Evolutionary conservation across 2,113 vertebrate genomes (phyloP), one percentile per base, ranked within the genome.

Genomic region (Neofelis nebulosa): DNA sequence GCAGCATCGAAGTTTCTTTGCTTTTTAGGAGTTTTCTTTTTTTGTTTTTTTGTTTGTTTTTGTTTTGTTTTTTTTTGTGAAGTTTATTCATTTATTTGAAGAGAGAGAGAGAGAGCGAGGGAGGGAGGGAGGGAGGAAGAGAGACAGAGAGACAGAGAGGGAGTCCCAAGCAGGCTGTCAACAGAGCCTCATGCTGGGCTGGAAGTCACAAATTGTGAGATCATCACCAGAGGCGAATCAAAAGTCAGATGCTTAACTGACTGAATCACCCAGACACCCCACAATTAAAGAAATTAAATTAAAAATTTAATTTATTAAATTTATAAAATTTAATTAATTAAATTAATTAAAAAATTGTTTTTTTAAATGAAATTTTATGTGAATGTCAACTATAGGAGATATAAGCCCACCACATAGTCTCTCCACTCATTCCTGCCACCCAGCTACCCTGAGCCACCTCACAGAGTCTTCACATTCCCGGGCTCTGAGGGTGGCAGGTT

Each of bases 341-440:
- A 38, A 38, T 38, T 38, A 38, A 38, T 38, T 38, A 38, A 38
- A 38, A 38, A 38, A 38, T 38, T 38, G 25, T 48, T 36, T 55
- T 19, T 13, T 82, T 71, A 55, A 86, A 71, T 50, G 36, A 85
- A 48, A 68, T 52, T 7, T 11, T 66, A 36, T 15, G 3, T 61
- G 41, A 48, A 45, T n/a, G 15, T 16, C 41, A n/a, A 69, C 27
- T 33, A 50, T 33, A 33, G 50, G 31, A 52, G 79, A 25, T 48
- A 16, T 5, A 33, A 85, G 19, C 0, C 5, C 25, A 19, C 4
- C 36, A 10, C 8, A 27, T 5, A 50, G 7, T 61, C 6, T 87
- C 13, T 31, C 0, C 2, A 50, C 2, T 3, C 11, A 0, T 7
- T 61, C 23, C 45, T 45, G 5, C 1, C 6, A 41, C 15, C 11